phyloP scores from a whole-genome alignment of 2,888 invertebrate species.

The Eupithecia centaureata region DNA sequence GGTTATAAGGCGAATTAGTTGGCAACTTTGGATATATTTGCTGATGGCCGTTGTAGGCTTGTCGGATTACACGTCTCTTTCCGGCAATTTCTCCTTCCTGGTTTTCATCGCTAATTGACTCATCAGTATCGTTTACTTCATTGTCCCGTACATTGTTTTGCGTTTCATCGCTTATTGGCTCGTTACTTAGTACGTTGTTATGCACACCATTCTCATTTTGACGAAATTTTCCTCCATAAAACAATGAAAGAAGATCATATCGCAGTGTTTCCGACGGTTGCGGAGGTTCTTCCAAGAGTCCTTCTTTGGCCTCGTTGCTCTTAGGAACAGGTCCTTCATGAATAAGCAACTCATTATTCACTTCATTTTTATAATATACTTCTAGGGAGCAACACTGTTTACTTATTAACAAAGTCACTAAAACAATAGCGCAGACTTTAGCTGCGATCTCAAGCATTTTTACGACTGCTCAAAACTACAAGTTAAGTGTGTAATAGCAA shows the following conservation, averaged over 20 bases:
- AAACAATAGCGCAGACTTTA: slow-evolving; percentile 40
- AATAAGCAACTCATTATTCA: slow-evolving; percentile 19
- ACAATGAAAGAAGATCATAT: background rate
- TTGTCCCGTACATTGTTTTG: slow-evolving; percentile 9
- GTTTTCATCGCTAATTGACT: slow-evolving; percentile 3
- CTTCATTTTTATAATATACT: slow-evolving; percentile 28
- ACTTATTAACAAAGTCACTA: slow-evolving; percentile 46
- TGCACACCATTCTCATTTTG: background rate
- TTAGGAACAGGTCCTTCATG: slow-evolving; percentile 19
- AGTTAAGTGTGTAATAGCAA: slow-evolving; percentile 24
- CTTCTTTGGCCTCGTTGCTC: slow-evolving; percentile 2
- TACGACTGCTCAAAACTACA: slow-evolving; percentile 44
- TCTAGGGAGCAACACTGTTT: slow-evolving; percentile 44
- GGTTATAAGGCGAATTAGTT: slow-evolving; percentile 47
- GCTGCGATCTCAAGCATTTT: slow-evolving; percentile 53
- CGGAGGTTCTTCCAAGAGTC: slow-evolving; percentile 9
- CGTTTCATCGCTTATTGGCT: background rate
- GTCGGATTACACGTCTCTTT: slow-evolving; percentile 49
- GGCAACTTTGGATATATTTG: slow-evolving; percentile 55
- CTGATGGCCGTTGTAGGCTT: slow-evolving; percentile 49
- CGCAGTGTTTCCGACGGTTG: background rate
- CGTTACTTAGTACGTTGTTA: background rate
- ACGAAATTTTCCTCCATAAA: background rate
- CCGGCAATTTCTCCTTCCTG: slow-evolving; percentile 16
- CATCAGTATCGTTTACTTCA: slow-evolving; percentile 17